Base-by-base conservation (phyloP, 2,797 vertebrate species). In the Channallabes apus region DNA sequence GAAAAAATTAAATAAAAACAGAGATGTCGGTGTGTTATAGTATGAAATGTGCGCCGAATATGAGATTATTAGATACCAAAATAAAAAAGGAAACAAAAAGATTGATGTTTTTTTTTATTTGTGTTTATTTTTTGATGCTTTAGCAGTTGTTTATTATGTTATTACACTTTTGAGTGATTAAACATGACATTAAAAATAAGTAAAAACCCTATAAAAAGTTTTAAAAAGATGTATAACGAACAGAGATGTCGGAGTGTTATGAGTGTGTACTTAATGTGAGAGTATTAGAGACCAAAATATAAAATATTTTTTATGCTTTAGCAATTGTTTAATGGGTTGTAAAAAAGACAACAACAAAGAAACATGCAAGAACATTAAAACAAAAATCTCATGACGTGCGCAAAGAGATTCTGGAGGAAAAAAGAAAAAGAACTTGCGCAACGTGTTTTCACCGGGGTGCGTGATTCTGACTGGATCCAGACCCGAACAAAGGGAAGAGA, bases 381-480 rank as follows among this genome's bases (percentile, higher is more conserved):
- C n/a, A n/a, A 73, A 38, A 27, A 82, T 67, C 4, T 71, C 68
- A 41, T 77, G 80, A 75, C 46, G 46, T 27, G 72, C 46, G 51
- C 62, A 46, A n/a, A 81, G 41, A 20, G 41, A 67, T 29, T 54
- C 32, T 58, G 38, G 0, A 41, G 20, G 22, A 29, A 20, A 17
- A 69, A 35, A 15, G 5, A 29, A 4, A 41, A 35, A 5, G 32
- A 27, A 56, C 62, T 86, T 86, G 75, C 76, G 85, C 67, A 86
- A 86, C 54, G 51, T 82, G 85, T 71, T 78, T 64, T 77, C 51
- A 46, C 38, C 32, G n/a, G 29, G 2, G 14, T 29, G 78, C 27
- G 61, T 77, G 83, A 56, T 69, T 79, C 75, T 84, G 83, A 80
- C 35, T 67, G 84, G 64, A 71, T 64, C 79, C 78, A 86, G 75